phyloP scores from a whole-genome alignment of 2,888 invertebrate genomes.

The Athrips mouffetella region DNA sequence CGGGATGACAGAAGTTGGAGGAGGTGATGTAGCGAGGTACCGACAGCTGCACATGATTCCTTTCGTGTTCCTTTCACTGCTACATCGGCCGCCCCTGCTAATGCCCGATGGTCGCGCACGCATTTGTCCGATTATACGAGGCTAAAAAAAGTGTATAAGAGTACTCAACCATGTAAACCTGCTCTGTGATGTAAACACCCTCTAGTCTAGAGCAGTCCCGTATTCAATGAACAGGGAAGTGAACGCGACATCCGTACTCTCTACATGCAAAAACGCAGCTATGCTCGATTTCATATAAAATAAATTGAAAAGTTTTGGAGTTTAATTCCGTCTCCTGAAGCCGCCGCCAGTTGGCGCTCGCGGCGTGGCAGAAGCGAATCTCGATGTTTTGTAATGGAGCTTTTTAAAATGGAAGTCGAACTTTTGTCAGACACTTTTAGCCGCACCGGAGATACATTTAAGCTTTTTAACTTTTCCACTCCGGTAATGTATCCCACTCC shows the following conservation, averaged over 20 bases:
- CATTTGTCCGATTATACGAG: too few relatives aligned
- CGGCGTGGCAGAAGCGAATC: constrained; percentile 74
- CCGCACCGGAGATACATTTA: constrained; percentile 77
- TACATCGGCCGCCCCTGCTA: too few relatives aligned
- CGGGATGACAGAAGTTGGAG: too few relatives aligned
- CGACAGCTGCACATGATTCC: too few relatives aligned
- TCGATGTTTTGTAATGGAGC: constrained; percentile 79
- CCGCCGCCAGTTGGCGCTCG: constrained; percentile 62
- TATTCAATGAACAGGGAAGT: neutral
- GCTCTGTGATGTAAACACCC: neutral
- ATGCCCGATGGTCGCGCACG: too few relatives aligned
- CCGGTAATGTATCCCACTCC: constrained; percentile 76
- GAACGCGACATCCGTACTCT: constrained; percentile 20
- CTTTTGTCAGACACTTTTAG: constrained; percentile 79
- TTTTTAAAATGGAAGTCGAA: constrained; percentile 79
- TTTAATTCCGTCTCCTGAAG: constrained; percentile 66
- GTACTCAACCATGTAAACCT: neutral
- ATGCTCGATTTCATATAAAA: constrained; percentile 66
- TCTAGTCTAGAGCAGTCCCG: neutral
- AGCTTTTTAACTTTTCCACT: constrained; percentile 79
- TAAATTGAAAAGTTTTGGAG: constrained; percentile 71
- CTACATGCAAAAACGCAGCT: constrained; percentile 43
- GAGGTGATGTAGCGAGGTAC: too few relatives aligned
- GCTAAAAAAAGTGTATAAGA: too few relatives aligned
- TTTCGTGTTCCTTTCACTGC: too few relatives aligned